Base-by-base conservation (phyloP, 2,888 invertebrate species). In the Amiota minor region DNA sequence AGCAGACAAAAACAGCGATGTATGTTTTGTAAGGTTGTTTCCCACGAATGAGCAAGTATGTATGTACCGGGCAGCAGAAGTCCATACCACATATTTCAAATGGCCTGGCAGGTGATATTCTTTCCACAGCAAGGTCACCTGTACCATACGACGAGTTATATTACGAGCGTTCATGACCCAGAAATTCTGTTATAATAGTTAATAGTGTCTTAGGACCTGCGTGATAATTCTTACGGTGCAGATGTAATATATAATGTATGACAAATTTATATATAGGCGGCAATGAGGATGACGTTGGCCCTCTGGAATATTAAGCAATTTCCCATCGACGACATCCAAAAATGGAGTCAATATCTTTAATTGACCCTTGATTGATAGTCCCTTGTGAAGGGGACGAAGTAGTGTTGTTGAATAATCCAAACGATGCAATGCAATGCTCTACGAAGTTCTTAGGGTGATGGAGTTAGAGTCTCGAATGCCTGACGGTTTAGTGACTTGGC, bases 291-390 rank as follows among this genome's bases (percentile, higher is more conserved):
- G 16, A 16, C 55, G 55, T 56, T 12, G 55, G 9, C 55, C 16
- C 4, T 56, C 55, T 56, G 55, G 55, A 56, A 56, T n/a, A 18
- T 56, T 45, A 2, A 71, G 72, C 14, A 72, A 47, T 20, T 72
- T 72, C 10, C 75, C 74, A 55, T 23, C n/a, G 11, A 71, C 61
- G 2, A 18, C 53, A 12, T 77, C 68, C 6, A 76, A 4, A 20
- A 77, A 75, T 18, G 72, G 75, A n/a, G 75, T 76, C 2, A 77
- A 67, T 56, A 59, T 73, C 45, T 76, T 78, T n/a, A 77, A 49
- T 0, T 49, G 35, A 14, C 73, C 73, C 23, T 70, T 59, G 18
- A 62, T 12, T 2, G 35, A 8, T 49, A 20, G 16, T 0, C 59
- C 64, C 18, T 49, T 65, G 1, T 3, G 9, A 4, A 71, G 0